Evolutionary conservation across 1,140 invertebrate genomes (phyloP).

Genomic region (Brachionus plicatilis): DNA sequence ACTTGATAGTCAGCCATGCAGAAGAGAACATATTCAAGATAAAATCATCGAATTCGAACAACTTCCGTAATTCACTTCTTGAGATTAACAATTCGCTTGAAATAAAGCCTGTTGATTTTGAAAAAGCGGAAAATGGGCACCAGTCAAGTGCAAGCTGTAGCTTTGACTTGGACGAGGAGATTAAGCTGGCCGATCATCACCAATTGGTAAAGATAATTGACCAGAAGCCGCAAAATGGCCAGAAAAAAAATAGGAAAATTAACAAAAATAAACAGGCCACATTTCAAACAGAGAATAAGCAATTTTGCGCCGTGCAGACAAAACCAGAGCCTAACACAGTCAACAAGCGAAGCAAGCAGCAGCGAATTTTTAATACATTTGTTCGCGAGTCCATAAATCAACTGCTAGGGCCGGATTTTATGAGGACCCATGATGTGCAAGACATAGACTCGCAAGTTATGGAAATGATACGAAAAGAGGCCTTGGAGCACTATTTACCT

Average conservation of each 20-base stretch:
- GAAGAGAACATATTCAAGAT: constrained; percentile 34
- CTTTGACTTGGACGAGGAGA: neutral
- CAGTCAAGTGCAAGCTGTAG: neutral
- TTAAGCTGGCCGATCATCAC: neutral
- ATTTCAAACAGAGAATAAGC: neutral
- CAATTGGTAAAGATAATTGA: constrained; percentile 16
- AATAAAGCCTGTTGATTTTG: neutral
- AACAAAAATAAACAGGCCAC: neutral
- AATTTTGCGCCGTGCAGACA: neutral
- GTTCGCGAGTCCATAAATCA: constrained; percentile 31
- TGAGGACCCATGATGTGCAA: constrained; percentile 36
- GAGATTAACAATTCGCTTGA: constrained; percentile 24
- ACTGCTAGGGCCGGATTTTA: constrained; percentile 26
- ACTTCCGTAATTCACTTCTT: neutral
- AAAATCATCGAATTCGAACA: constrained; percentile 13
- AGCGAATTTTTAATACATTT: constrained; percentile 38
- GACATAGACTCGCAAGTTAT: constrained; percentile 35
- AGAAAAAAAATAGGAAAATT: neutral
- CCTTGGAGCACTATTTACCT: constrained; percentile 27
- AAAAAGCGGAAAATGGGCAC: neutral
- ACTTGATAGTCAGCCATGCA: neutral
- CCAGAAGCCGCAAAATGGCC: neutral
- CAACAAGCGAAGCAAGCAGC: constrained; percentile 21
- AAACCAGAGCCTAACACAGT: neutral
- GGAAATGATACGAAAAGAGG: constrained; percentile 37